Evolutionary conservation across 2,797 vertebrate species (phyloP).

Genomic region (Leptoclinus maculatus): DNA sequence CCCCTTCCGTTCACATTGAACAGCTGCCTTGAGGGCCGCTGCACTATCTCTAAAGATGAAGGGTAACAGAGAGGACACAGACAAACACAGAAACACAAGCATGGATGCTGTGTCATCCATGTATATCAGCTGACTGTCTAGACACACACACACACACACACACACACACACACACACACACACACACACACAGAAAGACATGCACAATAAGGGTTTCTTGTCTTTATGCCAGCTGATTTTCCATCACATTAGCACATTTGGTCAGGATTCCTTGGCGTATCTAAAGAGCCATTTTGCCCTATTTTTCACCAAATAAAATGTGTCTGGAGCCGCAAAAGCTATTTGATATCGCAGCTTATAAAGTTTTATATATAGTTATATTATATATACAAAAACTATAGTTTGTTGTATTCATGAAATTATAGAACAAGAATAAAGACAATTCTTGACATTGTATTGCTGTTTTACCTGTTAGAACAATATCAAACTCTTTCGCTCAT

Average conservation of each 20-base stretch:
- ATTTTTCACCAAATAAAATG: too few species aligned
- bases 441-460: too few species aligned
- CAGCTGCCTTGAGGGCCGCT: conserved; percentile 8
- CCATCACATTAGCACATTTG: background rate
- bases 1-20: conserved; percentile 33
- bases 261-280: background rate
- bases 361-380: too few species aligned
- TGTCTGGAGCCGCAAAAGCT: too few species aligned
- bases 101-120: background rate
- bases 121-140: background rate
- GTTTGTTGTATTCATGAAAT: too few species aligned
- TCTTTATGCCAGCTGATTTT: background rate
- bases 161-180: background rate
- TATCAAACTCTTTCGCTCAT: too few species aligned
- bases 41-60: conserved; percentile 28
- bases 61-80: conserved; percentile 34
- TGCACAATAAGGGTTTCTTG: background rate
- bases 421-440: too few species aligned
- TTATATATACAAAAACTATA: too few species aligned
- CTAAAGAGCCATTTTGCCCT: too few species aligned
- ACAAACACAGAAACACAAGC: conserved; percentile 2
- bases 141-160: background rate
- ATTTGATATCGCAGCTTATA: too few species aligned
- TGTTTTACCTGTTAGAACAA: too few species aligned
- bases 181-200: background rate